phyloP scores from a whole-genome alignment of 2,113 vertebrate species.

The Serinus canaria region DNA sequence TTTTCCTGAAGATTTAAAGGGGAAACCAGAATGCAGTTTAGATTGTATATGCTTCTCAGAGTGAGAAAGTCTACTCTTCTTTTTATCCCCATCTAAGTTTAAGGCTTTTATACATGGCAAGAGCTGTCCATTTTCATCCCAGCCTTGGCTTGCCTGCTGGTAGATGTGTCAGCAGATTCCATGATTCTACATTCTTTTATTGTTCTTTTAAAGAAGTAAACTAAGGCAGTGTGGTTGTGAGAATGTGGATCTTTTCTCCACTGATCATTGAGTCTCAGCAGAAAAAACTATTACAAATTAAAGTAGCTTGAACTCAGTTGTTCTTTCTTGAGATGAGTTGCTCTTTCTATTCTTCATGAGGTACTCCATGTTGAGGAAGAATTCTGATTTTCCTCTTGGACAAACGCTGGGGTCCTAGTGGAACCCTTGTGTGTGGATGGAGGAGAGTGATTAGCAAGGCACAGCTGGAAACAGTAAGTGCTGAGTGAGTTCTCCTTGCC shows the following conservation, averaged over 20 bases:
- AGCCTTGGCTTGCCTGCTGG: background rate
- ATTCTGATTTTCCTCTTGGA: background rate
- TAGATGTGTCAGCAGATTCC: background rate
- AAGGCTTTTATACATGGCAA: background rate
- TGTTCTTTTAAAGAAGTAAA: background rate
- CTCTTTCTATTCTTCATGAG: background rate
- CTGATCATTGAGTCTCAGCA: background rate
- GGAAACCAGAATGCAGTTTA: background rate
- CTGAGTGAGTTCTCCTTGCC: background rate
- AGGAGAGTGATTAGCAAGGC: background rate
- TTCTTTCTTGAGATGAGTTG: background rate
- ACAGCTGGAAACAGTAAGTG: background rate
- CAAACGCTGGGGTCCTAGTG: accelerated
- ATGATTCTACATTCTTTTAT: background rate
- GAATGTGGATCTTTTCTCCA: background rate
- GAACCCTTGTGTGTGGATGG: background rate
- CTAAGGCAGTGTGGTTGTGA: background rate
- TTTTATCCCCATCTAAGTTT: background rate
- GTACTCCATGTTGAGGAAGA: background rate
- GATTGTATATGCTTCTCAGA: background rate
- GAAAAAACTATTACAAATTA: background rate
- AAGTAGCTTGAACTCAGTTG: background rate
- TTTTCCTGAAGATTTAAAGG: background rate
- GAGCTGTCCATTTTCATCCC: background rate
- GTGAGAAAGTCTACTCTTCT: background rate